Evolutionary conservation across 1,140 invertebrate species (phyloP).

Genomic region (Drosophila auraria): DNA sequence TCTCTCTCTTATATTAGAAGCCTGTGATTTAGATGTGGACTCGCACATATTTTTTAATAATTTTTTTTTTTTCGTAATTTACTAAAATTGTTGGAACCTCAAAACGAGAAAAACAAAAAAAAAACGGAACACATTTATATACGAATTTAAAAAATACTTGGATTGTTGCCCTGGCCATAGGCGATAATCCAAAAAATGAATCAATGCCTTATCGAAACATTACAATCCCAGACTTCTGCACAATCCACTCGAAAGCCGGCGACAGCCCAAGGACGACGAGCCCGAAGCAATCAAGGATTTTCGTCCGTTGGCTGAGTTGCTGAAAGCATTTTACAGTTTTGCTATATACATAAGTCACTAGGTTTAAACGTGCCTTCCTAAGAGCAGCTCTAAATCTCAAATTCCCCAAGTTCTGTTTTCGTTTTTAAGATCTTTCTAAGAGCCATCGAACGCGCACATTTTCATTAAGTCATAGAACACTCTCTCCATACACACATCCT

Average conservation of each 20-base stretch:
- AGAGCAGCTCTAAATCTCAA: constrained; percentile 37
- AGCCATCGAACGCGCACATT: constrained; percentile 14
- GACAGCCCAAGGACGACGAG: constrained; percentile 16
- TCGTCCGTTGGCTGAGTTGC: constrained; percentile 14
- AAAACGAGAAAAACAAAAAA: constrained; percentile 14
- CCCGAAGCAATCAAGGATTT: constrained; percentile 3
- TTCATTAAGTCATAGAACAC: constrained; percentile 20
- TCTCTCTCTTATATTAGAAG: constrained; percentile 78
- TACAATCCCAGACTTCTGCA: constrained; percentile 46
- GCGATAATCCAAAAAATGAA: constrained; percentile 39
- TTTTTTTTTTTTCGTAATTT: constrained; percentile 18
- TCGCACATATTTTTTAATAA: constrained; percentile 55
- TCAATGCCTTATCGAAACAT: constrained; percentile 39
- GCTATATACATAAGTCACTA: constrained; percentile 70
- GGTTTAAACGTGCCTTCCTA: constrained; percentile 70
- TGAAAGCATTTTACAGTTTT: constrained; percentile 38
- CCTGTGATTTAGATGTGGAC: constrained; percentile 83
- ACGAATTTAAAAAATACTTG: constrained; percentile 36
- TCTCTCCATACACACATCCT: constrained; percentile 20
- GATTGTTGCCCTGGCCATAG: constrained; percentile 9
- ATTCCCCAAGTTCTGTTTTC: constrained; percentile 15
- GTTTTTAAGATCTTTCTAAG: constrained; percentile 29
- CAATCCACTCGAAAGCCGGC: constrained; percentile 35
- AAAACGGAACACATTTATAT: constrained; percentile 37
- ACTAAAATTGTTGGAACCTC: constrained; percentile 57